Base-by-base conservation (phyloP, 2,797 vertebrate species). In the Chaenodraco wilsoni region DNA sequence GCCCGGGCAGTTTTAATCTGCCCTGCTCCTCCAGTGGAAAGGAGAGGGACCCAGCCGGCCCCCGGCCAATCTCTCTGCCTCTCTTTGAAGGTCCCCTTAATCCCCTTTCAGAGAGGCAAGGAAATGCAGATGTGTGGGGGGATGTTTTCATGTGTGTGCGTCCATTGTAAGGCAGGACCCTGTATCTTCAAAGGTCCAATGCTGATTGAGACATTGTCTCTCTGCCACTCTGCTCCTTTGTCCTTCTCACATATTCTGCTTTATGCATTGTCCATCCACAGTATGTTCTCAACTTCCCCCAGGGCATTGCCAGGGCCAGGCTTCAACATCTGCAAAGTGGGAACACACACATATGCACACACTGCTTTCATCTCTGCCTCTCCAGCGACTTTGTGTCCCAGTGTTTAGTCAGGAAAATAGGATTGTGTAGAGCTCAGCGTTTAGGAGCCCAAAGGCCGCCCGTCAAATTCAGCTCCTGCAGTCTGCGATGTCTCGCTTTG, bases 11-110 rank as follows among this genome's bases (percentile, higher is more conserved):
- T 90, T 92, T 92, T 93, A 93, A 95, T 95, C 93, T 92, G 81
- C 76, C 89, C 77, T 85, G 83, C 79, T 90, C 81, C 88, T 89
- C 84, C 70, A 83, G 83, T 91, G 86, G 78, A 52, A 71, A 75
- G 77, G 70, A 85, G 76, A 87, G 87, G 88, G 86, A 88, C 90
- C 89, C 83, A 77, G 81, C 62, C 73, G 87, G 86, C 88, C 87
- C 84, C 80, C 45, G 88, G 86, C 89, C 92, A 91, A 91, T 90
- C 88, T 78, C 74, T 76, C 84, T 81, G 77, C 84, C 75, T 87
- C 85, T 83, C 93, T 95, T 94, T 94, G 93, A 94, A 93, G 87
- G 90, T 84, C 85, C 82, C 83, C 74, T 84, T 95, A 94, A 95
- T 95, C 93, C 92, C 82, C 84, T 93, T 90, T 89, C 74, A 85